These are phyloP conservation scores for Agelas oroides DNA, from an alignment of 37 sponge, comb jelly and placozoan species.

Conservation along the genomic window DNA sequence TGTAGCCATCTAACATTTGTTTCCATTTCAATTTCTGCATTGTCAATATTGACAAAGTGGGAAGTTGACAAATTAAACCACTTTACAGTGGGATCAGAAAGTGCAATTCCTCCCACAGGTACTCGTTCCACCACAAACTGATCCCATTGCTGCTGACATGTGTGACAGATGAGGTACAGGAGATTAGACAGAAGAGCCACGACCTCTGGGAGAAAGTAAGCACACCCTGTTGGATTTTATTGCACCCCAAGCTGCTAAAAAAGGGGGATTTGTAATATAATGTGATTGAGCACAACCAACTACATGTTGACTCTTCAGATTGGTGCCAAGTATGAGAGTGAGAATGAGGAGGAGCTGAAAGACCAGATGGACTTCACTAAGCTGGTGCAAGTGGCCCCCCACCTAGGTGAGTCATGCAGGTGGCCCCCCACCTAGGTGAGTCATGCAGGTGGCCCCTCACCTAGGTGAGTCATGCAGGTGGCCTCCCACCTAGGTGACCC, in stretches of 20 bases:
- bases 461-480: slow-evolving; percentile 43
- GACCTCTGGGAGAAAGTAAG: slow-evolving; percentile 72
- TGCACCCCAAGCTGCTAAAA: too few relatives aligned
- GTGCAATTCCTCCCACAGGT: slow-evolving; percentile 59
- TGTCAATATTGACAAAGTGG: too few relatives aligned
- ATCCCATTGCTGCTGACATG: slow-evolving; percentile 90
- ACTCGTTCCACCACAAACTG: slow-evolving; percentile 92
- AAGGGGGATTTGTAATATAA: too few relatives aligned
- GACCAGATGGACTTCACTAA: slow-evolving; percentile 81
- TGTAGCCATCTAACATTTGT: too few relatives aligned
- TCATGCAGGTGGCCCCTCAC: slow-evolving; percentile 6
- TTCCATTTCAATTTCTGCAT: too few relatives aligned
- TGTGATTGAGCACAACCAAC: too few relatives aligned
- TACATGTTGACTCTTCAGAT: too few relatives aligned
- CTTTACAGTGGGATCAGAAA: too few relatives aligned
- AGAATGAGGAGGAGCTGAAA: slow-evolving; percentile 93
- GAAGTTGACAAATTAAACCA: too few relatives aligned
- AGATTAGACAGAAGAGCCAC: slow-evolving; percentile 48
- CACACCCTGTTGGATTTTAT: too few relatives aligned
- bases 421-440: slow-evolving; percentile 44
- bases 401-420: slow-evolving; percentile 38
- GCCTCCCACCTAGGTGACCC: slow-evolving; percentile 44
- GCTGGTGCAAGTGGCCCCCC: background rate
- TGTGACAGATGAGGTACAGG: slow-evolving; percentile 83
- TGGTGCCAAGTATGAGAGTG: slow-evolving; percentile 79